Percentiles rank a stretch among this genome's conserved stretches.
phyloP scores from a whole-genome alignment of 2,797 vertebrate genomes.

The Tolypeutes matacus region DNA sequence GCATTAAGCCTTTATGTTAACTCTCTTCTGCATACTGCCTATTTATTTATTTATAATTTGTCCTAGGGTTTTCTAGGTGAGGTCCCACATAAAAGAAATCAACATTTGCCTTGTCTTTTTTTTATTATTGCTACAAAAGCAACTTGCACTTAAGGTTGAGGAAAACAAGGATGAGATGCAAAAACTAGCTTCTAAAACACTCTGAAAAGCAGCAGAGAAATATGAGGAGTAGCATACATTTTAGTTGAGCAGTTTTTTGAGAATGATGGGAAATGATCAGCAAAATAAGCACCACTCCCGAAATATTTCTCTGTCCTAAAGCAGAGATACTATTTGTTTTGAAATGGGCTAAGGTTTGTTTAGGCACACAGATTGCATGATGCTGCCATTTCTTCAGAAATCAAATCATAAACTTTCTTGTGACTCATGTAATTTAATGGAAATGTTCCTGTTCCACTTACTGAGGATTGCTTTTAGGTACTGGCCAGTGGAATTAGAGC shows the following conservation, averaged over 20 bases:
- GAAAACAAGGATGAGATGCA: not conserved
- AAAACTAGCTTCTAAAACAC: not conserved
- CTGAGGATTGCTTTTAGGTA: not conserved
- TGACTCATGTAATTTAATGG: not conserved
- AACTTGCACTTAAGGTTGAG: not conserved
- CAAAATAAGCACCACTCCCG: not conserved
- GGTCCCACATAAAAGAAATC: not conserved
- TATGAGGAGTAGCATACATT: not conserved
- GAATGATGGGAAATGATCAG: not conserved
- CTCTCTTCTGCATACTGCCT: not conserved
- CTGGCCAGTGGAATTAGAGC: not conserved
- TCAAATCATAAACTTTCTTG: not conserved
- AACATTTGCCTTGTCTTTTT: not conserved
- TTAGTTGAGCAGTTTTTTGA: slow-evolving; percentile 35
- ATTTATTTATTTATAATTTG: not conserved
- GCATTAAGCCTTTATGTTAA: not conserved
- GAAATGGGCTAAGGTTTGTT: not conserved
- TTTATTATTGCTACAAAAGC: not conserved
- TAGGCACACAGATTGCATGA: not conserved
- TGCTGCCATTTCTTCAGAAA: not conserved
- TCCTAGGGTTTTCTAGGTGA: not conserved
- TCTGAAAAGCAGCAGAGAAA: not conserved
- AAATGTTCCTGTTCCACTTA: slow-evolving; percentile 9
- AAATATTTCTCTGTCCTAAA: not conserved
- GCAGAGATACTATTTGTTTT: not conserved